Base-by-base conservation (phyloP, 2,888 invertebrate species). In the Resseliella maxima region DNA sequence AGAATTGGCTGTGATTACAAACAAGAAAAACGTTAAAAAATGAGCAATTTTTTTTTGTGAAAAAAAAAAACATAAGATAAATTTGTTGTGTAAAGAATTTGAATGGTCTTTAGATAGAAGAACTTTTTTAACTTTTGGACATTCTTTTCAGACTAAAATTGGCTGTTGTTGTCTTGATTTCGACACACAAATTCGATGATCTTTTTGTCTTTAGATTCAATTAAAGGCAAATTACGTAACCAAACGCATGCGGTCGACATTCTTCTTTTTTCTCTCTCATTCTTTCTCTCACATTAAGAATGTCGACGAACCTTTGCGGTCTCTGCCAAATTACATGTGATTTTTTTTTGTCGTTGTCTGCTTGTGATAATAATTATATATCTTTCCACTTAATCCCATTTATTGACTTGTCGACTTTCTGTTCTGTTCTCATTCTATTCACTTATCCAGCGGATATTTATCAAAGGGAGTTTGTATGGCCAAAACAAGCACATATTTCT, bases 321-420 rank as follows among this genome's bases (percentile, higher is more conserved):
- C 18, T 50, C 31, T 12, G 35, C 72, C 31, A 72, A 72, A 72
- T 72, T 72, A 72, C 31, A 72, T 72, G 72, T 31, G 72, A 72
- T 72, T 27, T 27, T 72, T 72, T 72, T 72, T n/a, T n/a, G n/a
- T n/a, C n/a, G n/a, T n/a, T n/a, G n/a, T n/a, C n/a, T n/a, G n/a
- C 59, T 27, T 10, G 31, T 72, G 72, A 72, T 72, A 72, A 31
- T 72, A 72, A 72, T 72, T 31, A 31, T 50, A 50, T 72, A 72
- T 72, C 72, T 72, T 50, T 72, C 35, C 72, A 31, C 31, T 31
- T 31, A 72, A 72, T 72, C 72, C 31, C 72, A 72, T 31, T 72
- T 72, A 31, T 72, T 72, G 72, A 31, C 31, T 72, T 31, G 31
- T 27, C 31, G 72, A 31, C 31, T n/a, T 15, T 72, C 15, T 31